phyloP scores from a whole-genome alignment of 2,888 invertebrate species.

The Baronia brevicornis region DNA sequence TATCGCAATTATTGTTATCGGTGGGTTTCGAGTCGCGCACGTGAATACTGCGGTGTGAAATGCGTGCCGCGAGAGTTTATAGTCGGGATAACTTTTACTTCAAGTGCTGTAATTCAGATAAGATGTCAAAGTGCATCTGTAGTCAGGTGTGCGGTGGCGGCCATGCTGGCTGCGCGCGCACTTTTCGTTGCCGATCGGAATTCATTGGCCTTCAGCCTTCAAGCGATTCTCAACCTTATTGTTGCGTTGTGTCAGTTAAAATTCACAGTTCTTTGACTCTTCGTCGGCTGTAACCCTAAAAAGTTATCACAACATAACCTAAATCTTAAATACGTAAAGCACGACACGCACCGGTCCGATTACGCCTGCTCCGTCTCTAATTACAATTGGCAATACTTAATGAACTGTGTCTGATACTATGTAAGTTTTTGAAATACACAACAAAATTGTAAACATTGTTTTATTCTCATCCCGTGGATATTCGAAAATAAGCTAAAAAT shows the following conservation, averaged over 20 bases:
- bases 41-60: constrained; percentile 30
- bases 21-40: constrained; percentile 33
- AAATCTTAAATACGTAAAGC: constrained; percentile 57
- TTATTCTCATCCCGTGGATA: constrained; percentile 47
- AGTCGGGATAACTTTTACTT: constrained; percentile 29
- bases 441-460: constrained; percentile 51
- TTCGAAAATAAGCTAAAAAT: not conserved
- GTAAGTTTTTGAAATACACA: constrained; percentile 53
- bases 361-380: constrained; percentile 33
- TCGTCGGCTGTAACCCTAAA: constrained; percentile 58
- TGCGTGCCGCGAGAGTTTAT: constrained; percentile 30
- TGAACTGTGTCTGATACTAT: constrained; percentile 33
- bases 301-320: constrained; percentile 74
- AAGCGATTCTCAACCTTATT: constrained; percentile 56
- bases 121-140: constrained; percentile 55
- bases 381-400: constrained; percentile 54
- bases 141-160: constrained; percentile 69
- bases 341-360: constrained; percentile 53
- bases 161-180: constrained; percentile 74
- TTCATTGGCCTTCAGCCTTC: constrained; percentile 36
- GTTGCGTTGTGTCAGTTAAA: constrained; percentile 40
- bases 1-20: constrained; percentile 39
- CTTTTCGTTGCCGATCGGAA: constrained; percentile 43
- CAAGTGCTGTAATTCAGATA: constrained; percentile 54
- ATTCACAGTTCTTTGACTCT: constrained; percentile 33